Conservation (phyloP, 2,888 invertebrate genomes). For the Ashinkailepas kermadecensis region DNA sequence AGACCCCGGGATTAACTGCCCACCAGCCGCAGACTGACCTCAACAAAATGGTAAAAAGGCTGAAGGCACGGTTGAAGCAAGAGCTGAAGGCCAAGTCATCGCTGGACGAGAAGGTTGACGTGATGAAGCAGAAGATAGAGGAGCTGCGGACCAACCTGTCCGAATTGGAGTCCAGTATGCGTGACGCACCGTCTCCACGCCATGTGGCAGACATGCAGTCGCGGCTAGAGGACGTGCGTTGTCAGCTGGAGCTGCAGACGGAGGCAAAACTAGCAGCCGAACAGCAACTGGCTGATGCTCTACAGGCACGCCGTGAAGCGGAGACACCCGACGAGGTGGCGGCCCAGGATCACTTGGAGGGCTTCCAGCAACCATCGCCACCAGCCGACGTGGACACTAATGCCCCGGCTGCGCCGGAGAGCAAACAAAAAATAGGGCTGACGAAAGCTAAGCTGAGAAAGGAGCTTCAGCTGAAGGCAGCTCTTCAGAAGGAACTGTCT, state of each 20-base stretch:
- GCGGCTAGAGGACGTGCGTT: no score
- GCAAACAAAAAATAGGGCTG: background rate
- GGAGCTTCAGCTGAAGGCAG: background rate
- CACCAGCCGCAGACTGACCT: slow-evolving; percentile 25
- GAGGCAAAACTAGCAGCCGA: no score
- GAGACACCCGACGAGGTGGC: background rate
- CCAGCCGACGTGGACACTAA: no score
- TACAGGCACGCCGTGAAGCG: background rate
- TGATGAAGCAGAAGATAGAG: background rate
- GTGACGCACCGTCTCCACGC: background rate
- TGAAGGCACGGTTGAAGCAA: slow-evolving; percentile 43
- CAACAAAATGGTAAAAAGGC: slow-evolving; percentile 31
- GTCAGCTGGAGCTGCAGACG: background rate
- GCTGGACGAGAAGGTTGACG: slow-evolving; percentile 48
- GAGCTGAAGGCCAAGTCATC: slow-evolving; percentile 53
- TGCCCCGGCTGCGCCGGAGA: background rate
- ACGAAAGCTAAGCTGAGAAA: slow-evolving; percentile 3
- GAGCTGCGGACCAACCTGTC: background rate
- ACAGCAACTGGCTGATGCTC: background rate
- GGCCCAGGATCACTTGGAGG: no score
- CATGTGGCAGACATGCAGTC: background rate
- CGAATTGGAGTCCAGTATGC: background rate
- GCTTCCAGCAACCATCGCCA: no score
- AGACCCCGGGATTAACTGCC: background rate
- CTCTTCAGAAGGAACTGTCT: background rate